phyloP scores from a whole-genome alignment of 30 jellyfish, hydroid and myxozoan species.

The Chrysaora quinquecirrha region DNA sequence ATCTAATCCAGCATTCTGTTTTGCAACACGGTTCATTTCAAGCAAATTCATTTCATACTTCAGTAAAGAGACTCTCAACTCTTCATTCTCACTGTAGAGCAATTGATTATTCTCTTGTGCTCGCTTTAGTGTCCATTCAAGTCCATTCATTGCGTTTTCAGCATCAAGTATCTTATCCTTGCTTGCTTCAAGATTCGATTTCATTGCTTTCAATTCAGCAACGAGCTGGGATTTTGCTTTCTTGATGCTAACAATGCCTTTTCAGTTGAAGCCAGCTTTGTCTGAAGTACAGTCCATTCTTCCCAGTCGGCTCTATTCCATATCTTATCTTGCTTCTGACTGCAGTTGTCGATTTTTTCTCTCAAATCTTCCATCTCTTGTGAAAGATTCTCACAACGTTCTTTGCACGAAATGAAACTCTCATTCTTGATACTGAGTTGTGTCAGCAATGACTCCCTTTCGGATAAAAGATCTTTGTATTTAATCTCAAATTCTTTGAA shows the following conservation, averaged over 20 bases:
- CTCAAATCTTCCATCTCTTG: conserved; percentile 33
- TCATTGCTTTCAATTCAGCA: conserved; percentile 51
- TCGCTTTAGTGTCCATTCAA: conserved; percentile 24
- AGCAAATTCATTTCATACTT: conserved; percentile 39
- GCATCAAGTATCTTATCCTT: conserved; percentile 49
- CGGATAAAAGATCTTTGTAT: conserved; percentile 54
- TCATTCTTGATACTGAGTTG: conserved; percentile 48
- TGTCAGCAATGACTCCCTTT: conserved; percentile 46
- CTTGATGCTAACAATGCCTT: conserved; percentile 66
- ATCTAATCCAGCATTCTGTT: neutral
- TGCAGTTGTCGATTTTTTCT: conserved; percentile 19
- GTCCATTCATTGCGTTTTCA: conserved; percentile 35
- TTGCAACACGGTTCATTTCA: neutral
- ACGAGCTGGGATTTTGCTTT: conserved; percentile 49
- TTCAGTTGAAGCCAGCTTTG: conserved; percentile 50
- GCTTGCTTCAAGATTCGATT: conserved; percentile 35
- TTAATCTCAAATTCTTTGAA: conserved; percentile 36
- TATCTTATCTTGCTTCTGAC: conserved; percentile 31
- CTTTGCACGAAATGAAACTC: conserved; percentile 22
- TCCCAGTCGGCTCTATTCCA: conserved; percentile 76
- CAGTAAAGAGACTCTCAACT: conserved; percentile 26
- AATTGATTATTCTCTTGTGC: conserved; percentile 49
- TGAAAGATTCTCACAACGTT: conserved; percentile 33
- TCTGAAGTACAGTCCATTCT: conserved; percentile 63
- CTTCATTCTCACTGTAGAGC: conserved; percentile 53